Evolutionary conservation across 2,888 invertebrate genomes (phyloP).

Genomic region (Xestia rhomboidea): DNA sequence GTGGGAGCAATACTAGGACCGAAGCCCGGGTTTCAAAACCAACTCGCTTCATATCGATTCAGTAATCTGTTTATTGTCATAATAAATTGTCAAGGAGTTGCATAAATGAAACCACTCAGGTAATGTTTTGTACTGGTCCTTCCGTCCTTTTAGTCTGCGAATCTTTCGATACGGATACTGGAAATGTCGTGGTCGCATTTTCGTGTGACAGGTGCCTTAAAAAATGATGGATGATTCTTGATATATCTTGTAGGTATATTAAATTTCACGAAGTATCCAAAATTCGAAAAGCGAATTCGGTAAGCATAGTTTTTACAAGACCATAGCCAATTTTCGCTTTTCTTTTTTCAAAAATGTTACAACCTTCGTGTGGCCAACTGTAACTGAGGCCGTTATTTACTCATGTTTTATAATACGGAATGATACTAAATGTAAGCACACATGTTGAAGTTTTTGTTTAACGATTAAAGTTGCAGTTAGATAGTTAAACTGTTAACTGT

Average conservation of each 20-base stretch:
- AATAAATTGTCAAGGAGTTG: constrained; percentile 36
- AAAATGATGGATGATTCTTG: neutral
- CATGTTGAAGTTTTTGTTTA: constrained; percentile 10
- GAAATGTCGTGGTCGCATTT: neutral
- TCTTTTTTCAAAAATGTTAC: neutral
- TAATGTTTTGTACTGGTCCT: constrained; percentile 8
- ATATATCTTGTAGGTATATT: neutral
- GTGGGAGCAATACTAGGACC: constrained; percentile 72
- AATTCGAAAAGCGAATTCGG: neutral
- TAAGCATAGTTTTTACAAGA: neutral
- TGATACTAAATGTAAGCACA: neutral
- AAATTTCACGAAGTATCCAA: neutral
- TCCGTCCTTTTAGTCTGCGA: neutral
- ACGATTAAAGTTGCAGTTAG: constrained; percentile 19
- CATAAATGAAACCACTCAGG: neutral
- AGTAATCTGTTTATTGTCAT: constrained; percentile 49
- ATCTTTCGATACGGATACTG: constrained; percentile 4
- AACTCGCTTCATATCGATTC: constrained; percentile 41
- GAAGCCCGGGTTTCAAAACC: constrained; percentile 59
- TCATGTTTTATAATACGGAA: neutral
- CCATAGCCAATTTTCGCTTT: neutral
- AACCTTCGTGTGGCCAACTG: no score
- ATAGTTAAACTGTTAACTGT: constrained; percentile 21
- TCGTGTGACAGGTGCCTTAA: neutral
- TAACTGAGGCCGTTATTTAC: neutral